Evolutionary conservation across 2,888 invertebrate genomes (phyloP), one percentile per base, ranked within the genome.

Genomic region (Acleris laterana): DNA sequence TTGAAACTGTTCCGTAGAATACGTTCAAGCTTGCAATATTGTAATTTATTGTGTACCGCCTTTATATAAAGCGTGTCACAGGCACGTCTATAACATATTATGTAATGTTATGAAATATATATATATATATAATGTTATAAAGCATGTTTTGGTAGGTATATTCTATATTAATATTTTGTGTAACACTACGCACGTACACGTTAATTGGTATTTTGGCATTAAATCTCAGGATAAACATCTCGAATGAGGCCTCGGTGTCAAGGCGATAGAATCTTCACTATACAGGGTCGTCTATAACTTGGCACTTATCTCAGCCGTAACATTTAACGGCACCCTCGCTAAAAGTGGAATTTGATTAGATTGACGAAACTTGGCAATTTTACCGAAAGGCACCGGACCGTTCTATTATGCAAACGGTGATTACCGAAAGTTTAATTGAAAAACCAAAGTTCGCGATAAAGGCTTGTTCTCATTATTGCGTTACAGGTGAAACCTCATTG

Each of bases 361-460:
- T 78, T 75, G 75, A 74, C 69, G 69, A 73, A 83, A 82, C 75
- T 82, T 82, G 73, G 72, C 71, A 76, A 77, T 80, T 75, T 74
- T 70, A n/a, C 73, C 62, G 69, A 59, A 81, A 79, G 77, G 82
- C 77, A 71, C 67, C 69, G 75, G 76, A 69, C 76, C 75, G 75
- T 73, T 76, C 73, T 81, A 76, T 80, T 80, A 80, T 79, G 77
- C 81, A 81, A 82, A 81, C 79, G 77, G 77, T 78, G 80, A 84
- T 84, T 82, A 81, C 77, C 74, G 76, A 82, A 84, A 84, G 83
- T 84, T 84, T 83, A 82, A 84, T 83, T 83, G 83, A 82, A 84
- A 84, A 82, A 77, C 77, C 77, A 74, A 72, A 78, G 79, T 81
- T 83, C 79, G 79, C 80, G 77, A 78, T 81, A 83, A 81, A 78